Base-by-base conservation (phyloP, 2,113 vertebrate species). In the Takifugu flavidus region DNA sequence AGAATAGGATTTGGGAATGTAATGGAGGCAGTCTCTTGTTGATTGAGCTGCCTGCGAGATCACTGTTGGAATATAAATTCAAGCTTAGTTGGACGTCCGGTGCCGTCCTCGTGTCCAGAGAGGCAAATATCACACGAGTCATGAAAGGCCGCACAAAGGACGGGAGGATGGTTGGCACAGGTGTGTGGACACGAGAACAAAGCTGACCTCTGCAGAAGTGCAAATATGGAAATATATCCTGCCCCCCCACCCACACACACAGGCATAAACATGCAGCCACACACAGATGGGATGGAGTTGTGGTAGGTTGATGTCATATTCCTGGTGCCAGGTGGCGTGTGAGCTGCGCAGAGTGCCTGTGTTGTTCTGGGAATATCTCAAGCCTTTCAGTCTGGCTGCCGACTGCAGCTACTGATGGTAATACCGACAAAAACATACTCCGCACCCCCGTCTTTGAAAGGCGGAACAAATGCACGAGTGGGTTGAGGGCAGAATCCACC, bases 1-100 rank as follows among this genome's bases (percentile, higher is more conserved):
- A 77, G 62, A 79, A 77, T 77, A 68, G 70, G 74, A 77, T 72
- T 79, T 62, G 65, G 79, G 69, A 78, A 84, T 76, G 62, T 60
- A 80, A 82, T 57, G 72, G 72, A 67, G 59, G 51, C 59, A 56
- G 61, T 68, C 63, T 71, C 72, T 76, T 70, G 69, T 68, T 27
- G 45, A 62, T 52, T 13, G 27, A 44, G 72, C 61, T 65, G 53
- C 75, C 75, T 53, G 54, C 44, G 49, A 62, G 65, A 58, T 75
- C 69, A 63, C 31, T 59, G 46, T 13, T 6, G 57, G 78, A 85
- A 86, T 85, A 78, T 61, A 74, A 83, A 88, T 83, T 46, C 25
- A 60, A 59, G 28, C 47, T 26, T 54, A 27, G 64, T 66, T 39
- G 43, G 62, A 75, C 46, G 63, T 61, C 59, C 63, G 29, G 61